Percentiles rank a stretch among this genome's conserved stretches.
phyloP scores from a whole-genome alignment of 2,888 invertebrate species.

The Stenodema calcarata region DNA sequence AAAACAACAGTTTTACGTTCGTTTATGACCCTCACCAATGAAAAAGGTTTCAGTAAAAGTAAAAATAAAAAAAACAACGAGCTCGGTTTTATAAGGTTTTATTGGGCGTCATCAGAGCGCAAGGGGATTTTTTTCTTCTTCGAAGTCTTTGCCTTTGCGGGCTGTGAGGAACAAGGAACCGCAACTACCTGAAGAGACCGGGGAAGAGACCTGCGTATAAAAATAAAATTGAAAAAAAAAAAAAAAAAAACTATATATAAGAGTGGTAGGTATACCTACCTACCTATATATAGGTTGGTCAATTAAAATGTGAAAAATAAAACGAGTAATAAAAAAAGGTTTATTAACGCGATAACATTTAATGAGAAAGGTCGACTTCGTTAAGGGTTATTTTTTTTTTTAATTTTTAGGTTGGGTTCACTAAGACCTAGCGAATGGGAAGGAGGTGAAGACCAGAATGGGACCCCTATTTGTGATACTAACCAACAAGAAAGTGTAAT shows the following conservation, averaged over 20 bases:
- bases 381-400: background rate
- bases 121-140: background rate
- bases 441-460: background rate
- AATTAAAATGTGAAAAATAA: background rate
- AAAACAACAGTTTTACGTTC: background rate
- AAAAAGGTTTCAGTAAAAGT: background rate
- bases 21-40: background rate
- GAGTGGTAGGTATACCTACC: background rate
- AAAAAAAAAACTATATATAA: background rate
- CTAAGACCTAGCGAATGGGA: background rate
- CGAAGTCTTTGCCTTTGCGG: background rate
- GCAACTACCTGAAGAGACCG: background rate
- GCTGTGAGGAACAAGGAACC: background rate
- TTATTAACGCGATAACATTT: slow-evolving; percentile 13
- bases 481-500: too few relatives aligned
- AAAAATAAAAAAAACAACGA: background rate
- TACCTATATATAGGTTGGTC: background rate
- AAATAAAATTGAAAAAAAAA: background rate
- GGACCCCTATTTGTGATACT: too few relatives aligned
- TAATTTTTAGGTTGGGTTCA: background rate
- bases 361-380: slow-evolving; percentile 20
- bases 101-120: background rate
- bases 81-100: background rate
- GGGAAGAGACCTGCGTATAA: background rate
- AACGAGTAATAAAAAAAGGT: background rate